phyloP scores from a whole-genome alignment of 2,888 invertebrate species.

The Lasioglossum malachurum region DNA sequence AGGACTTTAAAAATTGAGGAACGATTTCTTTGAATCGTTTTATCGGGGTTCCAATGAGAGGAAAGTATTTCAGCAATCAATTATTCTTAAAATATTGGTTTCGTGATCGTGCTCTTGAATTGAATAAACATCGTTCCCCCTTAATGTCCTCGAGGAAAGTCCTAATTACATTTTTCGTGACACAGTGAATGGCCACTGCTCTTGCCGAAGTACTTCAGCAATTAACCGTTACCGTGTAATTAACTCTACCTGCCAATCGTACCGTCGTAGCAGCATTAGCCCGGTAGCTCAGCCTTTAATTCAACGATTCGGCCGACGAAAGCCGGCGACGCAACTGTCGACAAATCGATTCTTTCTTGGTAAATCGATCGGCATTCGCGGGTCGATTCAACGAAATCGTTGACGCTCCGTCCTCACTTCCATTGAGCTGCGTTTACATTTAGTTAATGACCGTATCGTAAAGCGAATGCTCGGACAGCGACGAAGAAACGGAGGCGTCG shows the following conservation, averaged over 20 bases:
- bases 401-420: not conserved
- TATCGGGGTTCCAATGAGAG: not conserved
- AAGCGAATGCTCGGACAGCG: constrained; percentile 23
- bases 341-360: not conserved
- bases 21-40: no score
- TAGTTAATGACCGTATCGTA: constrained; percentile 50
- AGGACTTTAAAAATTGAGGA: no score
- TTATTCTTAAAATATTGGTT: not conserved
- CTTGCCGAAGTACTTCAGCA: not conserved
- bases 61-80: not conserved
- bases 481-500: constrained; percentile 36
- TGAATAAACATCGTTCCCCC: not conserved
- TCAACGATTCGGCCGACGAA: not conserved
- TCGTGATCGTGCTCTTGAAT: not conserved
- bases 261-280: not conserved
- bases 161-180: not conserved
- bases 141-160: not conserved
- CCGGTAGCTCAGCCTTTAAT: not conserved
- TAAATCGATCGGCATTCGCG: not conserved
- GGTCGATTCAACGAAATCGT: not conserved
- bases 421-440: constrained; percentile 43
- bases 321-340: not conserved
- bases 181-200: not conserved
- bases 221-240: constrained; percentile 1
- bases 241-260: not conserved